Evolutionary conservation across 2,113 vertebrate species (phyloP), one percentile per base, ranked within the genome.

Genomic region (Alaudala cheleensis): DNA sequence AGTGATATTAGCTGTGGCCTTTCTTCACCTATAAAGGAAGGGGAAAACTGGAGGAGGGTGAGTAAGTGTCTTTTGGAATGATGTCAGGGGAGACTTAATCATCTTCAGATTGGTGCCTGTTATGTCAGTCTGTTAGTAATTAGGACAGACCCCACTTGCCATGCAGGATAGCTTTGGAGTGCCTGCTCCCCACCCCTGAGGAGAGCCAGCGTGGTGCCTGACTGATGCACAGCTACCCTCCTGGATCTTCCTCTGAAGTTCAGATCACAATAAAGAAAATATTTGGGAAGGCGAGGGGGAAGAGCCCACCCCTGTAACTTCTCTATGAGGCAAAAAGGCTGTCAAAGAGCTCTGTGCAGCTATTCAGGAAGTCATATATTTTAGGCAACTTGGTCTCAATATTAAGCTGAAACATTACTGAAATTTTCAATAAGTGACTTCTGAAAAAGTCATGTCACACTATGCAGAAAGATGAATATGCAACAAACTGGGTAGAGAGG

Each of bases 331-430:
- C 65, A 94, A 90, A 94, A 88, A 73, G 61, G 21, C 92, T 96
- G 84, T 69, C 92, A 94, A 92, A 94, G 74, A 78, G 14, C 54
- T 92, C 71, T 70, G 81, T 84, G 57, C 69, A 92, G n/a, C 95
- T 97, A 72, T 82, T 92, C 81, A 96, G 94, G 91, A 97, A 96
- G 82, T 93, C 79, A 86, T 95, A 90, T 66, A 96, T 88, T 88
- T 94, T 94, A 64, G 28, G 66, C 56, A 90, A 90, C 33, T 91
- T 86, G 69, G 61, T 81, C 84, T 94, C 61, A 73, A 60, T 49
- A 65, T 66, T 82, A 67, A 95, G 29, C 44, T 86, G 21, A 88
- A 65, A 61, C 34, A 82, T 58, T 73, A 70, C 25, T 54, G 66
- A 66, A 70, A 69, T 67, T 94, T 90, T 89, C n/a, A 82, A 0